Evolutionary conservation across 2,888 invertebrate species (phyloP), one percentile per base, ranked within the genome.

Genomic region (Polylopha cassiicola): DNA sequence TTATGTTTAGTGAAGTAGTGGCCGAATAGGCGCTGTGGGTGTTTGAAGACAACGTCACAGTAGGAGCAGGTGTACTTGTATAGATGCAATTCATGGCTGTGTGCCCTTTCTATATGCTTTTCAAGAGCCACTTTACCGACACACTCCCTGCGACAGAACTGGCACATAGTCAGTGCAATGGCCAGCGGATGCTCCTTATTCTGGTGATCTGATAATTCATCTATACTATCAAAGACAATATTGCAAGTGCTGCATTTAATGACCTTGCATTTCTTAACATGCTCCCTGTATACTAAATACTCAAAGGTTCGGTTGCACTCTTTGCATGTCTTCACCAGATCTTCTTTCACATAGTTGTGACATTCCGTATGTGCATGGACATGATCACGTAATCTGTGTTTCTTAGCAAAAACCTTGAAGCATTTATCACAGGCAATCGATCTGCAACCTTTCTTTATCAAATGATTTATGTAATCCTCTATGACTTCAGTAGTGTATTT

Each of bases 61-160:
- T 67, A 53, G 0, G 58, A 42, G 17, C 84, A 85, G 3, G 48
- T 44, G 32, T 85, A 85, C 56, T 79, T 85, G 44, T 79, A 85
- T 0, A 74, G 41, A 15, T 71, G 70, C 0, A 69, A 44, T 0
- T 66, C 50, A 0, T 44, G 39, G 22, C 54, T 53, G 7, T 84
- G 84, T 0, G 58, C 28, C 6, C 73, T 39, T 6, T 65, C 48
- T 0, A 82, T 53, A 34, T 84, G 84, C 41, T 73, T 79, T 0
- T 64, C 44, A 8, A 82, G 43, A 0, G 65, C 47, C 0, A 44
- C 20, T 0, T 37, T 37, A 0, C 80, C 79, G 0, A 79, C 72
- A 37, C 67, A 73, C 1, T 74, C 71, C 37, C 61, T 66, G 1
- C 51, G 48, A 21, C 84, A 84, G 26, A 64, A 78, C 7, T 57